phyloP scores from a whole-genome alignment of 2,888 invertebrate species.

The Neria commutata region DNA sequence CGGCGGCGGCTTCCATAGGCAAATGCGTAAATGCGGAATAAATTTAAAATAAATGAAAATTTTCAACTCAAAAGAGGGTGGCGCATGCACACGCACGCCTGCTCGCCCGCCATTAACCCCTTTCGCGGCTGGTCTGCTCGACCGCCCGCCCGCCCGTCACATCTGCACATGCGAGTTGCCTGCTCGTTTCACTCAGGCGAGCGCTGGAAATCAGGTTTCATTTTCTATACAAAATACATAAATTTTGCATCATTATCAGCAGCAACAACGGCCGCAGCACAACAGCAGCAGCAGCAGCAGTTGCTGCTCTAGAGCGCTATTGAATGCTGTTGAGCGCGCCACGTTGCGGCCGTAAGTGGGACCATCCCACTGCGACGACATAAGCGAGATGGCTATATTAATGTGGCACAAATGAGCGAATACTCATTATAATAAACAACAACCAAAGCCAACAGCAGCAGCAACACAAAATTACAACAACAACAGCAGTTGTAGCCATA shows the following conservation, averaged over 20 bases:
- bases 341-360: slow-evolving; percentile 14
- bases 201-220: slow-evolving; percentile 52
- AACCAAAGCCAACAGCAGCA: no score
- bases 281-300: slow-evolving; percentile 9
- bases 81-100: background rate
- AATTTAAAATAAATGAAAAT: slow-evolving; percentile 41
- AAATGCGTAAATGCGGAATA: slow-evolving; percentile 28
- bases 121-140: background rate
- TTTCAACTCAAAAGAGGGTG: slow-evolving; percentile 30
- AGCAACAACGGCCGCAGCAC: slow-evolving; percentile 5
- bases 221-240: slow-evolving; percentile 58
- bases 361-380: slow-evolving; percentile 20
- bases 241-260: slow-evolving; percentile 54
- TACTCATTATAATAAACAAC: slow-evolving; percentile 52
- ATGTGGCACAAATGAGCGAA: slow-evolving; percentile 46
- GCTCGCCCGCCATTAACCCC: background rate
- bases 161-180: background rate
- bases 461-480: slow-evolving; percentile 16
- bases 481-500: slow-evolving; percentile 32
- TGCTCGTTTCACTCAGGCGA: slow-evolving; percentile 34
- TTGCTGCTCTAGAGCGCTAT: background rate
- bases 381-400: slow-evolving; percentile 56
- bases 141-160: background rate
- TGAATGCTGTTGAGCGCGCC: background rate
- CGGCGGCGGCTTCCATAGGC: slow-evolving; percentile 31